A percentile compares a stretch with the other conserved stretches of the same genome.
phyloP scores from a whole-genome alignment of 2,113 vertebrate genomes.

The Rhinogobius similis region DNA sequence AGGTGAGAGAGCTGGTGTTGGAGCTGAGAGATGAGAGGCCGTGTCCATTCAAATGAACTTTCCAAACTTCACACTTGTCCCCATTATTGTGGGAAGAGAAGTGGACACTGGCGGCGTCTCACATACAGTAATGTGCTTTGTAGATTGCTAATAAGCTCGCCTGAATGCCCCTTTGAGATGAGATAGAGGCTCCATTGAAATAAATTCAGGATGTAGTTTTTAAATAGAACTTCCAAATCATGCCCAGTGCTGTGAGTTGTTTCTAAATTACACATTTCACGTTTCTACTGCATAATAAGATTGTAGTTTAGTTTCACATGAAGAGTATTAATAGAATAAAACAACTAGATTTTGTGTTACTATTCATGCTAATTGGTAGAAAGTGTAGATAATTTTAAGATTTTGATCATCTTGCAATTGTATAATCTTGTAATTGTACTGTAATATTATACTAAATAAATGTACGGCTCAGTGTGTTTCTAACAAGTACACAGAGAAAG shows the following conservation, averaged over 20 bases:
- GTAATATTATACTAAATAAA: too few relatives aligned
- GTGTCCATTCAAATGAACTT: conserved; percentile 52
- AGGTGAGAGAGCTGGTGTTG: conserved; percentile 46
- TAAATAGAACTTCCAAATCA: conserved; percentile 19
- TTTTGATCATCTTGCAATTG: too few relatives aligned
- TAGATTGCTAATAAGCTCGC: conserved; percentile 20
- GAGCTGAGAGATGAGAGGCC: conserved; percentile 12
- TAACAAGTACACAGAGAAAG: too few relatives aligned
- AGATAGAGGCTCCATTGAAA: conserved; percentile 13
- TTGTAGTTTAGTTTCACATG: too few relatives aligned
- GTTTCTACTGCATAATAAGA: background rate
- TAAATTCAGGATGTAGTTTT: conserved; percentile 10
- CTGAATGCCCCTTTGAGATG: conserved; percentile 20
- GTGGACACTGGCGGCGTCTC: conserved; percentile 8
- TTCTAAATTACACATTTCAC: background rate
- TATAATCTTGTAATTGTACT: too few relatives aligned
- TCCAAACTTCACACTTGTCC: conserved; percentile 36
- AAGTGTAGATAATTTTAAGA: too few relatives aligned
- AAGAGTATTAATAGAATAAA: too few relatives aligned
- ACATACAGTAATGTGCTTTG: conserved; percentile 38
- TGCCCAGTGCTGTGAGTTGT: background rate
- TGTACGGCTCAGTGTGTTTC: too few relatives aligned
- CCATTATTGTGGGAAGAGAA: conserved; percentile 44
- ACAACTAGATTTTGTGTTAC: too few relatives aligned
- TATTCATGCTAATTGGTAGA: too few relatives aligned